Conservation (phyloP, 1,140 invertebrate genomes). For the Aplysia californica region DNA sequence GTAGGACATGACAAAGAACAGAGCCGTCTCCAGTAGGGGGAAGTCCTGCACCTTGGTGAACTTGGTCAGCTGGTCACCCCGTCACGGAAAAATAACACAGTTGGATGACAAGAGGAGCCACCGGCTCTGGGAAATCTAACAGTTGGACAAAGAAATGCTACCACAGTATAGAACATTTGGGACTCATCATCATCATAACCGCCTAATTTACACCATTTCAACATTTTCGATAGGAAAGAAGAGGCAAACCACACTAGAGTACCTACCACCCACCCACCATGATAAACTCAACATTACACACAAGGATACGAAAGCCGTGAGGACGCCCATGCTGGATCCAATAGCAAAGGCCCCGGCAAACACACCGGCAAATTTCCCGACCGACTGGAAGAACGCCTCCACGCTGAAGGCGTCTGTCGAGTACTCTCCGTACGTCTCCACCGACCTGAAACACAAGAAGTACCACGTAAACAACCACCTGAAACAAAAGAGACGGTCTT, state of each 20-base stretch:
- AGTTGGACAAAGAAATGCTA: no score
- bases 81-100: no score
- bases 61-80: slow-evolving; percentile 82
- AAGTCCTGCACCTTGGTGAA: slow-evolving; percentile 95
- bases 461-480: no score
- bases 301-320: slow-evolving; percentile 85
- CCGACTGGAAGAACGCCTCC: slow-evolving; percentile 86
- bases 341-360: slow-evolving; percentile 92
- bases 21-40: slow-evolving; percentile 93
- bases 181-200: no score
- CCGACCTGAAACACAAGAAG: slow-evolving; percentile 50
- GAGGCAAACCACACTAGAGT: no score
- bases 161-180: no score
- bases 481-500: no score
- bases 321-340: slow-evolving; percentile 90
- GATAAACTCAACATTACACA: neutral
- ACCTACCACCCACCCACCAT: no score
- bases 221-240: no score
- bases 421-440: slow-evolving; percentile 44
- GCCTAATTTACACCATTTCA: no score
- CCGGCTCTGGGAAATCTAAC: no score
- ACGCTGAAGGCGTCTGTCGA: slow-evolving; percentile 75
- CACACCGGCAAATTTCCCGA: slow-evolving; percentile 92
- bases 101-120: no score
- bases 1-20: slow-evolving; percentile 98